These are phyloP conservation scores for Cephalotes varians DNA, from an alignment of 2,888 invertebrate genomes.

Conservation along the genomic window DNA sequence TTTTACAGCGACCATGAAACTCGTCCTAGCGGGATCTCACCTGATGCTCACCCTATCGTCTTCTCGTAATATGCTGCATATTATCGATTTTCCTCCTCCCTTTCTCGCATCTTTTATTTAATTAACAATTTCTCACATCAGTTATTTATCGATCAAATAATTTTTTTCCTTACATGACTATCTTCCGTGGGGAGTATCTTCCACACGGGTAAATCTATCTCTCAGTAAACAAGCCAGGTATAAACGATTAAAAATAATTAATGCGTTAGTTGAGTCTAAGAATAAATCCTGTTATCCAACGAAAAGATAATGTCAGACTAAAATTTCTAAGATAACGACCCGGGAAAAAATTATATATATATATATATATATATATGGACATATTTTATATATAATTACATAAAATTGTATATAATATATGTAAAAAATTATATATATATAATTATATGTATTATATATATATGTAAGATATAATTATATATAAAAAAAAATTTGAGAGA, in stretches of 20 bases:
- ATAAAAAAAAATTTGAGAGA: too few species aligned
- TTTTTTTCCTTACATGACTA: conserved; percentile 9
- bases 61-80: conserved; percentile 24
- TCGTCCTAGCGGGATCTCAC: conserved; percentile 34
- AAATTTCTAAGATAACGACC: not conserved
- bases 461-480: too few species aligned
- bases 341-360: not conserved
- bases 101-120: conserved; percentile 37
- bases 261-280: conserved; percentile 1
- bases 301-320: not conserved
- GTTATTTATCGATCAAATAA: not conserved
- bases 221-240: conserved; percentile 20
- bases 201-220: not conserved
- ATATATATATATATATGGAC: too few species aligned
- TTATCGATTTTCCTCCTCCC: conserved; percentile 27
- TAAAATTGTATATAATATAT: too few species aligned
- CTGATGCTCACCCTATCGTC: conserved; percentile 36
- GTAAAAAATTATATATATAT: too few species aligned
- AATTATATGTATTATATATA: too few species aligned
- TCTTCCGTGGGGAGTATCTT: conserved; percentile 11
- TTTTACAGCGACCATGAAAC: conserved; percentile 52
- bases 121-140: conserved; percentile 31
- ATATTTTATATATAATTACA: too few species aligned
- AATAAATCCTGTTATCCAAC: conserved; percentile 8
- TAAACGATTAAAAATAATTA: conserved; percentile 24